Conservation (phyloP, 2,888 invertebrate species). For the Brachylomia viminalis region DNA sequence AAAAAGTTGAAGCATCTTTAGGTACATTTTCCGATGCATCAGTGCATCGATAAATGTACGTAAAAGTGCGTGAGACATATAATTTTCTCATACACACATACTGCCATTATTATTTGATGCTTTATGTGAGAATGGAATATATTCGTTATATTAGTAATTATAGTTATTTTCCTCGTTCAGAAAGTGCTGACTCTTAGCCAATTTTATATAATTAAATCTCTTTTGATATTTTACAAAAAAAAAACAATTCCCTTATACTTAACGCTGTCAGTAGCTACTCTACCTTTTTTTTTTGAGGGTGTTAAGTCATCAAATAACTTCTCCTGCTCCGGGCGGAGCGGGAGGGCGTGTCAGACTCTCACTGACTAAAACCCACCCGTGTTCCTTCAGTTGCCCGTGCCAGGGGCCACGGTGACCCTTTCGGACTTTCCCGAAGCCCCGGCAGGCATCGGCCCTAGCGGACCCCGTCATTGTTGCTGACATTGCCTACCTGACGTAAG, state of each 20-base stretch:
- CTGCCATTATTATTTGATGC: not conserved
- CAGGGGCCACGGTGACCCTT: too few species aligned
- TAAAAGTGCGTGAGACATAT: not conserved
- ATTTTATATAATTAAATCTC: conserved; percentile 1
- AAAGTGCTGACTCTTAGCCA: not conserved
- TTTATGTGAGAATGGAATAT: not conserved
- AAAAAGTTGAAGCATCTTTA: not conserved
- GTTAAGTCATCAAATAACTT: too few species aligned
- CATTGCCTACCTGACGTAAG: not conserved
- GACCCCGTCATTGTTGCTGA: too few species aligned
- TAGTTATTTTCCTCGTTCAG: not conserved
- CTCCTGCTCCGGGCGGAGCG: too few species aligned
- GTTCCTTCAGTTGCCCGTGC: too few species aligned
- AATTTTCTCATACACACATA: not conserved
- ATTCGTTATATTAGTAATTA: too few species aligned
- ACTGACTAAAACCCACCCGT: too few species aligned
- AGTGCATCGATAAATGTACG: too few species aligned
- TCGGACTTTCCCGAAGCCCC: too few species aligned
- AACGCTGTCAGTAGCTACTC: not conserved
- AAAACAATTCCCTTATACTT: not conserved
- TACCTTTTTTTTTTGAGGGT: too few species aligned
- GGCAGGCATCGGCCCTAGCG: too few species aligned
- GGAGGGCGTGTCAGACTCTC: too few species aligned
- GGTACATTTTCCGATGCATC: not conserved
- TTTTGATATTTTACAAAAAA: not conserved